Evolutionary conservation across 2,113 vertebrate genomes (phyloP).

Genomic region (Indicator indicator): DNA sequence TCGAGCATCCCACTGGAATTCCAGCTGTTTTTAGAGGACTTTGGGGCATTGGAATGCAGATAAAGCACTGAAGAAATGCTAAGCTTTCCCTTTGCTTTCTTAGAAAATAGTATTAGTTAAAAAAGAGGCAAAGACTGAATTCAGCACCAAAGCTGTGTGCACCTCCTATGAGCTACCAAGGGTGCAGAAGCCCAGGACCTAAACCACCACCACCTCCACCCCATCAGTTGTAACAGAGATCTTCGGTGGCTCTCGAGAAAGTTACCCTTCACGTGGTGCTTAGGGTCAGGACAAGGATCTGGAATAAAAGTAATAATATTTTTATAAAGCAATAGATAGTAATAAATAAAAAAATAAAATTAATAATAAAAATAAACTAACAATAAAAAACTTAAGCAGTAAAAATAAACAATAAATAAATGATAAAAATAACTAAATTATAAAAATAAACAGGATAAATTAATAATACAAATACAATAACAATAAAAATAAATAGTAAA

Average conservation of each 20-base stretch:
- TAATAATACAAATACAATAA: too few species aligned
- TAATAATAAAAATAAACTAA: too few species aligned
- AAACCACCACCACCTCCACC: neutral
- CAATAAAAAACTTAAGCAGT: too few species aligned
- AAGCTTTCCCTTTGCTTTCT: neutral
- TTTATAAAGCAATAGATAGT: too few species aligned
- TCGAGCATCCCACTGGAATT: neutral
- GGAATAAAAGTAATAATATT: neutral
- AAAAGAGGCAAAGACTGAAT: neutral
- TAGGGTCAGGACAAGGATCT: neutral
- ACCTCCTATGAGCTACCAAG: neutral
- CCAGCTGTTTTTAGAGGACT: neutral
- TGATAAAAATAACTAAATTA: too few species aligned
- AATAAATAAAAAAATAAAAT: too few species aligned
- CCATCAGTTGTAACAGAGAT: neutral
- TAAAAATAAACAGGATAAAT: too few species aligned
- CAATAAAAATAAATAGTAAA: too few species aligned
- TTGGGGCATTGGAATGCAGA: neutral
- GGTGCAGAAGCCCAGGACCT: neutral
- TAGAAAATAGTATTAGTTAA: neutral
- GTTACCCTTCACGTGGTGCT: neutral
- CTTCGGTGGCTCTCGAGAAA: neutral
- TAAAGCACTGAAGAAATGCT: neutral
- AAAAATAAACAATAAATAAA: too few species aligned
- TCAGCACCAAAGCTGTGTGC: neutral